Evolutionary conservation across 2,113 vertebrate species (phyloP), one percentile per base, ranked within the genome.

Genomic region (Chrysochloris asiatica): DNA sequence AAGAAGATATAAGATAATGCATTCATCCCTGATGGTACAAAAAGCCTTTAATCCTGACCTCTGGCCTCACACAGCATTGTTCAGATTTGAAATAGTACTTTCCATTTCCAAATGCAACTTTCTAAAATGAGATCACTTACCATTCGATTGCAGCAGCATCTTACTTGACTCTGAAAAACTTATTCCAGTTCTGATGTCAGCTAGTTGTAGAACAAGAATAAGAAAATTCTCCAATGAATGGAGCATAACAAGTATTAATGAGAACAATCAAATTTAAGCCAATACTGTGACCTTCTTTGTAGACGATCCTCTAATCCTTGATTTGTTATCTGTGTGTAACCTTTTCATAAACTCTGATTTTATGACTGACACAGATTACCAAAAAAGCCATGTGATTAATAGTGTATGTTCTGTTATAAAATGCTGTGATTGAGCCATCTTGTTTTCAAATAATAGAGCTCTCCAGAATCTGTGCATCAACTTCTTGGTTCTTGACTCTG

Each of bases 401-500:
- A 71, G 83, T 94, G 79, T 90, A 41, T 92, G 71, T 92, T 87
- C 85, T 83, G 13, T 91, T 95, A 33, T 54, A 84, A 83, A 52
- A 75, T 65, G 17, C 89, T 93, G 76, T 95, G 94, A 88, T 87
- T 94, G 94, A 95, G 76, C 96, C 92, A 89, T 96, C 93, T 94
- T 92, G 48, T 38, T 92, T 86, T 47, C 86, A 87, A 0, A 8
- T 91, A 92, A 77, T 87, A 86, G 83, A 84, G 75, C 63, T 96
- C 91, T 91, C 93, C 61, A 94, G 61, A n/a, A n/a, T n/a, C n/a
- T n/a, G n/a, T n/a, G n/a, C n/a, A n/a, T n/a, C n/a, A n/a, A 48
- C 94, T 96, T 96, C 63, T 78, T 92, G 81, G 93, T 93, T 94
- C 96, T 92, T 83, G 95, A 7, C 81, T 88, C 38, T 95, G 91